A percentile compares a stretch with the other conserved stretches of the same genome.
phyloP scores from a whole-genome alignment of 2,113 vertebrate genomes.

The Dermatemys mawii region DNA sequence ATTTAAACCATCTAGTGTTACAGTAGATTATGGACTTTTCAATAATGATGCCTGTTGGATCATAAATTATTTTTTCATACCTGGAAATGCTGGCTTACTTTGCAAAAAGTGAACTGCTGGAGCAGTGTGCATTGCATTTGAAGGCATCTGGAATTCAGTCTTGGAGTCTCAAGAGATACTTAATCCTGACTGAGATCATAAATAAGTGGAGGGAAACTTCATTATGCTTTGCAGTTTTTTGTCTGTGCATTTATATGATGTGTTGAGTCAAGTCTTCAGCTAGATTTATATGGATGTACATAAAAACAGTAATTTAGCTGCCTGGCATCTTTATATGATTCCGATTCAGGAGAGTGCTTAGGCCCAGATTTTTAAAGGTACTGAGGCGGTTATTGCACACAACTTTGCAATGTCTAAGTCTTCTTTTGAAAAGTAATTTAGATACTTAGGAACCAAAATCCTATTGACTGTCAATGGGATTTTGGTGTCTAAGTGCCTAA shows the following conservation, averaged over 20 bases:
- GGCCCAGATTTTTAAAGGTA: background rate
- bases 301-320: background rate
- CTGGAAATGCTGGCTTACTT: background rate
- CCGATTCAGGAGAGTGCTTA: background rate
- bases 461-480: background rate
- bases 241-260: conserved; percentile 4
- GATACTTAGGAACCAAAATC: background rate
- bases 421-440: background rate
- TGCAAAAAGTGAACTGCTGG: background rate
- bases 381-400: background rate
- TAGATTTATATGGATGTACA: background rate
- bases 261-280: conserved; percentile 11
- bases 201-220: conserved; percentile 6
- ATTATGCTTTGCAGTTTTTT: conserved; percentile 26
- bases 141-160: background rate
- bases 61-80: background rate
- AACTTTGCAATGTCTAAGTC: background rate
- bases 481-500: background rate
- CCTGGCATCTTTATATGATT: background rate
- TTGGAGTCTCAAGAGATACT: background rate
- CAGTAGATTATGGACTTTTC: background rate
- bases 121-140: background rate
- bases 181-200: conserved; percentile 6
- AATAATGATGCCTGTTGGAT: background rate
- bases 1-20: background rate